Evolutionary conservation across 2,113 vertebrate genomes (phyloP).

Genomic region (Chionodraco myersi): DNA sequence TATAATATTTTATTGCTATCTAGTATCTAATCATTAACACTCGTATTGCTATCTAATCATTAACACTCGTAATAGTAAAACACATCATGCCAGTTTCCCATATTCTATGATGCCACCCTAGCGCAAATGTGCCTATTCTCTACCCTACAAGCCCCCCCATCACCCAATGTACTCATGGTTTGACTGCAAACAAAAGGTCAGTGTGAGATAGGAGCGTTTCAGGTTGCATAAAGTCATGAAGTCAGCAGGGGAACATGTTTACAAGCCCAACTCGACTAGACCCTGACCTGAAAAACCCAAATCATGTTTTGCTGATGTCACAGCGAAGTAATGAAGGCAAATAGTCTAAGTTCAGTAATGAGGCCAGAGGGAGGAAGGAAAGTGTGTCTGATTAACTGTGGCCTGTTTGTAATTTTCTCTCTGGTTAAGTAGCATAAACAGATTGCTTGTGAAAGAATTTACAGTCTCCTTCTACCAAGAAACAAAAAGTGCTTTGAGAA

Average conservation of each 20-base stretch:
- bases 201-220: constrained; percentile 44
- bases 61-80: no score
- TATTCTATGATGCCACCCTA: constrained; percentile 28
- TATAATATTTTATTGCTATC: neutral
- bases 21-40: neutral
- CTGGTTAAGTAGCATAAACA: constrained; percentile 4
- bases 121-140: constrained; percentile 44
- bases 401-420: neutral
- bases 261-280: constrained; percentile 33
- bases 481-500: constrained; percentile 18
- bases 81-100: constrained; percentile 16
- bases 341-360: constrained; percentile 6
- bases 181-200: constrained; percentile 58
- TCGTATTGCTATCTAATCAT: no score
- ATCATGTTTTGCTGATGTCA: constrained; percentile 41
- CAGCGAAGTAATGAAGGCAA: neutral
- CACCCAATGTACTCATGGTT: constrained; percentile 19
- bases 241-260: constrained; percentile 53
- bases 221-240: constrained; percentile 57
- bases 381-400: neutral
- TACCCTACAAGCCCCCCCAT: neutral
- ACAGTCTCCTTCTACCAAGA: neutral
- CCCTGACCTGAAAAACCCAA: constrained; percentile 38
- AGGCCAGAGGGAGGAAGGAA: neutral
- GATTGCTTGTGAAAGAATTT: constrained; percentile 14